phyloP scores from a whole-genome alignment of 2,113 vertebrate genomes.

The Odontesthes bonariensis region DNA sequence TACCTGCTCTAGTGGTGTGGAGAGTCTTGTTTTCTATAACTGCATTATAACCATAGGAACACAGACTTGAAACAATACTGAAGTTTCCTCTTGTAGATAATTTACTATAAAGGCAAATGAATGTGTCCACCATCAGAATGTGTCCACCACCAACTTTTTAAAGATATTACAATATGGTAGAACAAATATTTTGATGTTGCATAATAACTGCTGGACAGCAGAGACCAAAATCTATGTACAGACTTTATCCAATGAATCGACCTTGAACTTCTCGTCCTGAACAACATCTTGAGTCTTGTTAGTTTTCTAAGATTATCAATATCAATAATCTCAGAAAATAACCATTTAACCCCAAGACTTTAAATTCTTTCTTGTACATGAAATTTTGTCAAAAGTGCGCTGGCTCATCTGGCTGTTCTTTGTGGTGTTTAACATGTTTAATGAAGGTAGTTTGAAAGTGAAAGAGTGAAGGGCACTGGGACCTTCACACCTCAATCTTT shows the following conservation, averaged over 20 bases:
- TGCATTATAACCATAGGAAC: not conserved
- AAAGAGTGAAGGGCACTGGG: conserved; percentile 60
- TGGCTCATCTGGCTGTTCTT: conserved; percentile 33
- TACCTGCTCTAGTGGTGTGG: too few relatives aligned
- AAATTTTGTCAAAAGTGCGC: conserved; percentile 11
- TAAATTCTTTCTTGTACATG: not conserved
- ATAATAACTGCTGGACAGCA: not conserved
- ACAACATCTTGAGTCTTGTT: conserved; percentile 8
- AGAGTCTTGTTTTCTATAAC: too few relatives aligned
- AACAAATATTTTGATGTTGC: not conserved
- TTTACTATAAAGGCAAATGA: too few relatives aligned
- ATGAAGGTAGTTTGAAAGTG: conserved; percentile 43
- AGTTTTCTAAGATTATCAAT: conserved; percentile 5
- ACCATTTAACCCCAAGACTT: not conserved
- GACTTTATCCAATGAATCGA: conserved; percentile 45
- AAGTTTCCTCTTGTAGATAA: too few relatives aligned
- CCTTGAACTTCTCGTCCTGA: conserved; percentile 20
- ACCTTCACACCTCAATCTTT: conserved; percentile 59
- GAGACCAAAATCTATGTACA: conserved; percentile 14
- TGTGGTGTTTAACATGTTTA: conserved; percentile 40
- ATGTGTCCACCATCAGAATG: too few relatives aligned
- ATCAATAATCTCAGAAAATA: conserved; percentile 39
- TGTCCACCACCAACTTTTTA: too few relatives aligned
- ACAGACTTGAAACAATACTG: too few relatives aligned
- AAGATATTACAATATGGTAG: too few relatives aligned